A percentile compares a stretch with the other conserved stretches of the same genome.
These are phyloP conservation scores for Scaeva pyrastri DNA, from an alignment of 2,888 invertebrate genomes.

Conservation along the genomic window DNA sequence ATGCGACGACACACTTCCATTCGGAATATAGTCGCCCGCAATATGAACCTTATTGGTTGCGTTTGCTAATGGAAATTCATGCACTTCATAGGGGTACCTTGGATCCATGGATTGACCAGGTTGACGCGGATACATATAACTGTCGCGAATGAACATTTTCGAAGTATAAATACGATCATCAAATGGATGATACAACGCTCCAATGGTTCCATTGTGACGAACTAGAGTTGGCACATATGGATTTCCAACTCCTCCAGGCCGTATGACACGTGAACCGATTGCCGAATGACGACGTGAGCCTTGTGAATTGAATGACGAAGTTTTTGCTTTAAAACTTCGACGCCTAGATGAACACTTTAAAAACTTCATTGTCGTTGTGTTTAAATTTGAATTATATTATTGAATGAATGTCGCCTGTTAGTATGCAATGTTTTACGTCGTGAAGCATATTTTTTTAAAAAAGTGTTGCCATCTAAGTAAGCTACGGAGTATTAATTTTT, in stretches of 20 bases:
- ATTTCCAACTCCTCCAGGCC: conserved; percentile 70
- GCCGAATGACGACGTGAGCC: conserved; percentile 75
- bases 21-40: conserved; percentile 81
- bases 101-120: conserved; percentile 82
- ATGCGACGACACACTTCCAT: conserved; percentile 76
- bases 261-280: conserved; percentile 41
- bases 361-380: conserved; percentile 77
- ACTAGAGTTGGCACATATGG: conserved; percentile 79
- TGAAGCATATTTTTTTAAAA: neutral
- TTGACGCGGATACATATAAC: conserved; percentile 83
- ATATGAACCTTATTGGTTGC: conserved; percentile 82
- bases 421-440: conserved; percentile 71
- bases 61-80: conserved; percentile 82
- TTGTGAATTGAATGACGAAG: conserved; percentile 61
- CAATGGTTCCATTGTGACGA: conserved; percentile 81
- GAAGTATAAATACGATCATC: conserved; percentile 82
- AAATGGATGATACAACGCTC: conserved; percentile 82
- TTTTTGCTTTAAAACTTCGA: conserved; percentile 82
- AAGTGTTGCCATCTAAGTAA: neutral
- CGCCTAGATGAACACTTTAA: conserved; percentile 82
- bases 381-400: neutral
- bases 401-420: conserved; percentile 31
- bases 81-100: conserved; percentile 81
- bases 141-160: conserved; percentile 82
- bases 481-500: neutral